These are phyloP conservation scores for Urocynchramus pylzowi DNA, from an alignment of 2,113 vertebrate genomes.

Conservation along the genomic window DNA sequence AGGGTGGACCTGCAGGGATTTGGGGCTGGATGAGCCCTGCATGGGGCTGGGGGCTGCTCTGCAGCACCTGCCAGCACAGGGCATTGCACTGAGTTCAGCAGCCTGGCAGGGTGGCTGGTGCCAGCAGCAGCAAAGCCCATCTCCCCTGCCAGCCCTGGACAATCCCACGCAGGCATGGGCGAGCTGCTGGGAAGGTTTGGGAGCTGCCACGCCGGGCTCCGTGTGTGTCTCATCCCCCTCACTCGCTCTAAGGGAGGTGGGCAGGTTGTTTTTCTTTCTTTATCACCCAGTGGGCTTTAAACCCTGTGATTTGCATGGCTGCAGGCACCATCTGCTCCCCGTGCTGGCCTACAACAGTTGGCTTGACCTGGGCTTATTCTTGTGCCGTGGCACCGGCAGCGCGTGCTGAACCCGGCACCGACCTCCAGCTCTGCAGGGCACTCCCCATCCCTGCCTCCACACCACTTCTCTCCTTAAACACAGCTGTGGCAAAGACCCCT, in stretches of 20 bases:
- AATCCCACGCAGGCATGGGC: fast-evolving
- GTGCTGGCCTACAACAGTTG: background rate
- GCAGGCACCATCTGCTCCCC: conserved; percentile 17
- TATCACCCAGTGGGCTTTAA: background rate
- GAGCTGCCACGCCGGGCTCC: fast-evolving
- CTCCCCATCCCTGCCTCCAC: background rate
- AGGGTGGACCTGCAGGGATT: background rate
- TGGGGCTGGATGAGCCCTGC: background rate
- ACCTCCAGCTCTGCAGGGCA: background rate
- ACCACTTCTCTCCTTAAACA: background rate
- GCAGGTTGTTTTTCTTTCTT: background rate
- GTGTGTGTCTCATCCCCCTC: background rate
- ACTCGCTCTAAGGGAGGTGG: background rate
- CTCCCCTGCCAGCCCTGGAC: background rate
- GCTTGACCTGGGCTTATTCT: conserved; percentile 27
- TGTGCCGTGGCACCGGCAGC: background rate
- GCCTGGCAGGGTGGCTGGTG: background rate
- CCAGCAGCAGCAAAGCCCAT: background rate
- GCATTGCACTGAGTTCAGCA: background rate
- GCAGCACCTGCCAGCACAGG: background rate
- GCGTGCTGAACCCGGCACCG: background rate
- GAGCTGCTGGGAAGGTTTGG: background rate
- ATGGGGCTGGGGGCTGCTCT: background rate
- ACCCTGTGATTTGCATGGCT: conserved; percentile 30
- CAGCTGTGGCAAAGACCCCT: background rate